These are phyloP conservation scores for Belonocnema kinseyi DNA, from an alignment of 1,140 invertebrate species.

Conservation along the genomic window DNA sequence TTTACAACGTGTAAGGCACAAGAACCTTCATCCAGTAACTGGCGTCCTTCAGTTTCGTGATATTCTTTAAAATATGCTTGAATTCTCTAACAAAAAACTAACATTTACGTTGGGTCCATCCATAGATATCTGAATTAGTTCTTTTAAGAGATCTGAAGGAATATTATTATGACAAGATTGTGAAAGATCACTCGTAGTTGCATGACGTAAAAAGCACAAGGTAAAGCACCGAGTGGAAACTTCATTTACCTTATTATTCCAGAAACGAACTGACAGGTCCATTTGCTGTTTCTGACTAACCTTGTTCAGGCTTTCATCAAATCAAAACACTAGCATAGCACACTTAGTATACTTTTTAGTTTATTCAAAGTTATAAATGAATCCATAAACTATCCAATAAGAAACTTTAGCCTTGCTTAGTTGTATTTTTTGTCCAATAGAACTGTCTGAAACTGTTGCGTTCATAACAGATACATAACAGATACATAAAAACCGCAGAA, in stretches of 20 bases:
- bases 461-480: neutral
- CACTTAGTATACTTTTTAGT: too few species aligned
- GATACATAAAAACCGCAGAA: too few species aligned
- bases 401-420: neutral
- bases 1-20: constrained; percentile 34
- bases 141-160: too few species aligned
- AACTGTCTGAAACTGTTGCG: neutral
- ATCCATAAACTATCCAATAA: neutral
- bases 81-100: neutral
- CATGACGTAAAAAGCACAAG: too few species aligned
- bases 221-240: too few species aligned
- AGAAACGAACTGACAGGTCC: constrained; percentile 6
- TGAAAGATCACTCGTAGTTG: too few species aligned
- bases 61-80: neutral
- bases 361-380: too few species aligned
- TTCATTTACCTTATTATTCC: too few species aligned
- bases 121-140: too few species aligned
- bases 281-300: constrained; percentile 6
- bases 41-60: neutral
- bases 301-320: neutral
- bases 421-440: neutral
- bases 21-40: neutral
- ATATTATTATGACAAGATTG: too few species aligned
- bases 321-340: too few species aligned
- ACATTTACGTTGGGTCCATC: neutral